Evolutionary conservation across 2,113 vertebrate genomes (phyloP).

Genomic region (Chloebia gouldiae): DNA sequence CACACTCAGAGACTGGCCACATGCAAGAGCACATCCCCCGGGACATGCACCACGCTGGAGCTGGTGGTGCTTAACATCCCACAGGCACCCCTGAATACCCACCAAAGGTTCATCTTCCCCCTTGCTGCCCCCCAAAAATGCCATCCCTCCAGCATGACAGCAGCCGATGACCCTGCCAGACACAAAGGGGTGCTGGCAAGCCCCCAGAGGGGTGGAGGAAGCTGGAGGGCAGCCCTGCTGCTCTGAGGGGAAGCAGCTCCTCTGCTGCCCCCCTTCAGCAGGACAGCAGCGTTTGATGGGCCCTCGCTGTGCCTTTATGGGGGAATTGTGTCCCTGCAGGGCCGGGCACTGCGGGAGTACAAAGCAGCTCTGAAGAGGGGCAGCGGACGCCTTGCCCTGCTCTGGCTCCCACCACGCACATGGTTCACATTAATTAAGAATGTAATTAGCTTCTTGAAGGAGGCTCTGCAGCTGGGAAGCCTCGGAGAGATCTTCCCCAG

Average conservation of each 20-base stretch:
- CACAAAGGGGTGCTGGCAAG: background rate
- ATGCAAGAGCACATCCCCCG: background rate
- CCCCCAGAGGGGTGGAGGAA: background rate
- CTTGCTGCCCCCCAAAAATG: background rate
- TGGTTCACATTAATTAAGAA: constrained; percentile 21
- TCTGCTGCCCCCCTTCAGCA: background rate
- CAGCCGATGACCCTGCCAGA: fast-evolving
- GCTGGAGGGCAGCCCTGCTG: background rate
- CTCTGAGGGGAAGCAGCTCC: background rate
- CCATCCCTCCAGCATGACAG: background rate
- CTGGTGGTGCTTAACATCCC: fast-evolving
- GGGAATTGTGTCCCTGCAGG: background rate
- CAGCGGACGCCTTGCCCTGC: background rate
- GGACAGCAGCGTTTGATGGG: background rate
- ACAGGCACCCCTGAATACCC: background rate
- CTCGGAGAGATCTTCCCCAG: background rate
- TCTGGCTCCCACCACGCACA: background rate
- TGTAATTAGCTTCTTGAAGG: background rate
- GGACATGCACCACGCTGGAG: fast-evolving
- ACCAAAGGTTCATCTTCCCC: background rate
- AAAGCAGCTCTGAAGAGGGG: background rate
- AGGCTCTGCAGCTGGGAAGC: background rate
- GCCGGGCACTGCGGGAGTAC: background rate
- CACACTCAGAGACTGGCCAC: background rate
- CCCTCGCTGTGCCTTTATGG: background rate